Evolutionary conservation across 2,888 invertebrate genomes (phyloP).

Genomic region (Pediacus dermestoides): DNA sequence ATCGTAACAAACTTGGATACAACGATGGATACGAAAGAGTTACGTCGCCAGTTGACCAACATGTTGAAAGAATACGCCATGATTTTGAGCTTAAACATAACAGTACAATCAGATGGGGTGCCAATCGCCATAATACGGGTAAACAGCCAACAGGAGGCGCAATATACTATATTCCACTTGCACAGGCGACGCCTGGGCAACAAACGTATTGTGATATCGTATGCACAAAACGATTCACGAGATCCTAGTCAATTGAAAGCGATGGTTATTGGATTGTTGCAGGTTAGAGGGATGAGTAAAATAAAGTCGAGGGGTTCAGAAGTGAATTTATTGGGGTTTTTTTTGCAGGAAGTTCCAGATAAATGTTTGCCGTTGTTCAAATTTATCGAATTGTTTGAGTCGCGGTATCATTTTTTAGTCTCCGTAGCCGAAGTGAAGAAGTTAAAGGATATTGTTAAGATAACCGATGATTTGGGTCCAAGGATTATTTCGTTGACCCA

Average conservation of each 20-base stretch:
- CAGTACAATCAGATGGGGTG: constrained; percentile 63
- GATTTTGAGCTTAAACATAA: constrained; percentile 61
- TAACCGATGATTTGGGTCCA: constrained; percentile 67
- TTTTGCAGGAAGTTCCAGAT: constrained; percentile 65
- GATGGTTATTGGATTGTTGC: constrained; percentile 69
- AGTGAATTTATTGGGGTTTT: constrained; percentile 8
- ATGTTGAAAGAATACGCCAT: constrained; percentile 64
- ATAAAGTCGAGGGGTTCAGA: constrained; percentile 2
- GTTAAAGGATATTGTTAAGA: constrained; percentile 72
- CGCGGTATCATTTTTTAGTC: constrained; percentile 71
- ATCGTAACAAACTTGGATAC: constrained; percentile 70
- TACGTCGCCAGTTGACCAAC: constrained; percentile 60
- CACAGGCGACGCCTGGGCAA: constrained; percentile 80
- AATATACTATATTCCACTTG: constrained; percentile 74
- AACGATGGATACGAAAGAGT: constrained; percentile 62
- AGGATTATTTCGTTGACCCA: constrained; percentile 65
- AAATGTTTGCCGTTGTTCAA: constrained; percentile 74
- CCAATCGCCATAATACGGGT: constrained; percentile 70
- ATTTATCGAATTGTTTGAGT: constrained; percentile 78
- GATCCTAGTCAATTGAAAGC: constrained; percentile 64
- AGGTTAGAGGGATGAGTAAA: constrained; percentile 42
- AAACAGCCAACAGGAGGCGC: constrained; percentile 61
- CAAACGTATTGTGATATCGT: constrained; percentile 74
- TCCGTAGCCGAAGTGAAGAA: constrained; percentile 69
- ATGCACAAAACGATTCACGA: constrained; percentile 61